Evolutionary conservation across 2,888 invertebrate genomes (phyloP), one percentile per base, ranked within the genome.

Genomic region (Sycophila texana): DNA sequence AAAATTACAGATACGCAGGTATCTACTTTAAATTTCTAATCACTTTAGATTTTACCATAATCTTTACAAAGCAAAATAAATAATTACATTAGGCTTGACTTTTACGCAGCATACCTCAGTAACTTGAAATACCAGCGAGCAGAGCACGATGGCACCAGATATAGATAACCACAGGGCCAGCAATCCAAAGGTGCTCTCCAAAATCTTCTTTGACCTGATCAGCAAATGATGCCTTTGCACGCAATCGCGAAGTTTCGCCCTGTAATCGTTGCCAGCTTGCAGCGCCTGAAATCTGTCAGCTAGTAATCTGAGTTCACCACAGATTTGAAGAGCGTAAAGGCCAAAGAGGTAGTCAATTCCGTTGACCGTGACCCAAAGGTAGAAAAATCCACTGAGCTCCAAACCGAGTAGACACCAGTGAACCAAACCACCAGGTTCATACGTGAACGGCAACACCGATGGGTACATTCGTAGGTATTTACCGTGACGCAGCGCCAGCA

Each of bases 341-440:
- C 85, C 85, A 65, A 86, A 87, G 4, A 85, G 77, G 0, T 81
- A 79, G 55, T 87, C 86, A 7, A 84, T 81, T 0, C 83, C 81
- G 14, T 47, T 20, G 30, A 63, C 71, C 12, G 84, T 39, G 10
- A 30, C 75, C 14, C 81, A 20, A 0, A 84, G 14, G 47, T 47
- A 71, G 1, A 47, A 53, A 4, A 13, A 22, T n/a, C 20, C 2
- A 1, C 7, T 10, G 5, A 77, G 13, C 18, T 77, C 70, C n/a
- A 71, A 63, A 0, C 14, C 71, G n/a, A 53, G 71, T 5, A 77
- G 63, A 4, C 14, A 0, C 77, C 77, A 77, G 49, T 77, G 71
- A 26, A 63, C 22, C 1, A 20, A 0, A 47, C 74, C 74, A 71
- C 77, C 77, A 47, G 70, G 47, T 55, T 77, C 71, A 20, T 77